Conservation (phyloP, 2,888 invertebrate genomes). For the Drosophila subquinaria region DNA sequence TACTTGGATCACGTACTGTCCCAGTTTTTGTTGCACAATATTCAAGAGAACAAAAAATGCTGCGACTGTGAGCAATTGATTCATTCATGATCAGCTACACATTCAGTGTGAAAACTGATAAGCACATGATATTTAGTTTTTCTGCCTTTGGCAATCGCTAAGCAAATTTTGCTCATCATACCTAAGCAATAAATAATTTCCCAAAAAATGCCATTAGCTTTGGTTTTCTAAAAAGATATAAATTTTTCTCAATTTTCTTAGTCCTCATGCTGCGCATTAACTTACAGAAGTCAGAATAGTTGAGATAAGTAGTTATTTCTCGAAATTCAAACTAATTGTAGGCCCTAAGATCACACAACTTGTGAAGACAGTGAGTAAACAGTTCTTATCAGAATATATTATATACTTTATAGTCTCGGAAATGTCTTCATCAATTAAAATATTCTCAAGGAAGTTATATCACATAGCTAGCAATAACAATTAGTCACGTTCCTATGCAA, state of each 20-base stretch:
- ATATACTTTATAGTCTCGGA: not conserved
- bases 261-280: no score
- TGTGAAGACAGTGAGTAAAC: no score
- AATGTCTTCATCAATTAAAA: not conserved
- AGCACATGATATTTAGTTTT: slow-evolving; percentile 23
- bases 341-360: not conserved
- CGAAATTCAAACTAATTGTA: no score
- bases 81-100: slow-evolving; percentile 52
- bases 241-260: no score
- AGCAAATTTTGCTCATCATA: not conserved
- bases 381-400: not conserved
- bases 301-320: no score
- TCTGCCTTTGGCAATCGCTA: slow-evolving; percentile 9
- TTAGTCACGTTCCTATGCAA: slow-evolving; percentile 13
- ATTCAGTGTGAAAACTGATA: slow-evolving; percentile 36
- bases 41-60: slow-evolving; percentile 28
- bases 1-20: slow-evolving; percentile 54
- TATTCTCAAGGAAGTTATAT: slow-evolving; percentile 8
- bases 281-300: no score
- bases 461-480: slow-evolving; percentile 7
- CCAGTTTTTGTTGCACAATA: slow-evolving; percentile 52
- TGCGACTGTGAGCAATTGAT: slow-evolving; percentile 57
- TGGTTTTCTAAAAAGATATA: not conserved
- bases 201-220: not conserved
- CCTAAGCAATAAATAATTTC: not conserved